phyloP scores from a whole-genome alignment of 2,797 vertebrate species.

The Spheniscus humboldti region DNA sequence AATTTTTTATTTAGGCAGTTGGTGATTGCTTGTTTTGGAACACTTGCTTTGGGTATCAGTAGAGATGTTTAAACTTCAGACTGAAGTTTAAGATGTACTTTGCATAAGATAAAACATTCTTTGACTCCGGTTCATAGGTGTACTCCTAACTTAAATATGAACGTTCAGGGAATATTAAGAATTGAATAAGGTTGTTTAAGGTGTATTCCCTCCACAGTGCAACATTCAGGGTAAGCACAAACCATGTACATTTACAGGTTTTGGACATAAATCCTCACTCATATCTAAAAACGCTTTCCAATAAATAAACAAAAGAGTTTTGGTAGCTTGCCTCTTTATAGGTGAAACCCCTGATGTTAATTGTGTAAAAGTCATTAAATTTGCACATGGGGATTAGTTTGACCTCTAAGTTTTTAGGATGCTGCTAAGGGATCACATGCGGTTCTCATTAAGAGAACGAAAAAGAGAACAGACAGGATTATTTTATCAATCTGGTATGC shows the following conservation, averaged over 20 bases:
- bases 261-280: constrained; percentile 25
- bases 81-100: not conserved
- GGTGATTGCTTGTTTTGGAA: not conserved
- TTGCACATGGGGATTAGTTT: constrained; percentile 2
- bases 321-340: constrained; percentile 28
- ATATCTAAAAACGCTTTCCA: constrained; percentile 48
- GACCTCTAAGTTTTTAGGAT: constrained; percentile 35
- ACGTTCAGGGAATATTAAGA: not conserved
- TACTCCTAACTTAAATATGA: not conserved
- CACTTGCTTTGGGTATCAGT: not conserved
- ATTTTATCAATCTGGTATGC: constrained; percentile 55
- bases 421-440: constrained; percentile 47
- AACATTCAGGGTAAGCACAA: not conserved
- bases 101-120: not conserved
- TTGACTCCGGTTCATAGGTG: not conserved
- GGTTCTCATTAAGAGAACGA: constrained; percentile 66
- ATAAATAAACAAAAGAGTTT: constrained; percentile 52
- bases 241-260: not conserved
- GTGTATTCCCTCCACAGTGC: not conserved
- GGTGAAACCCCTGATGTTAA: not conserved
- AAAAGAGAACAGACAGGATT: constrained; percentile 59
- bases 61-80: not conserved
- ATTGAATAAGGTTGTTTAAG: not conserved
- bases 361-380: not conserved
- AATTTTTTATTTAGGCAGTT: not conserved